These are phyloP conservation scores for Phoebastria nigripes DNA, from an alignment of 2,797 vertebrate genomes.

Conservation along the genomic window DNA sequence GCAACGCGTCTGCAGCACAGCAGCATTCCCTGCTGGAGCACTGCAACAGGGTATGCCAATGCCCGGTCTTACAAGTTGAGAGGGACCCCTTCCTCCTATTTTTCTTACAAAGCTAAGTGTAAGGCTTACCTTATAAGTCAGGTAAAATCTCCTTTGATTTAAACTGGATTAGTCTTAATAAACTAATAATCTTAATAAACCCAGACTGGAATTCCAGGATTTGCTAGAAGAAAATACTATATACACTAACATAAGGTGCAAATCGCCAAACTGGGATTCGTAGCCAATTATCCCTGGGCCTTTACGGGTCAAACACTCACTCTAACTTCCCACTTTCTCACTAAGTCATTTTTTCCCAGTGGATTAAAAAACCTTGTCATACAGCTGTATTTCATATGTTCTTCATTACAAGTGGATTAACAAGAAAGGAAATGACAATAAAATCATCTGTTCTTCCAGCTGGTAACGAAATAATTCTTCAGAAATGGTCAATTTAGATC, in stretches of 20 bases:
- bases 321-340: neutral
- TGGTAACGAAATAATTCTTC: neutral
- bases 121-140: neutral
- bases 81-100: neutral
- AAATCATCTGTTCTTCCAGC: neutral
- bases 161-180: neutral
- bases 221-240: neutral
- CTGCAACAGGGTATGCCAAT: rapidly evolving
- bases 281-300: neutral
- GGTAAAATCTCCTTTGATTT: neutral
- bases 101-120: neutral
- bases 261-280: neutral
- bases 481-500: neutral
- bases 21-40: rapidly evolving
- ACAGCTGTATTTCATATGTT: neutral
- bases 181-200: neutral
- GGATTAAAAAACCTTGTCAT: neutral
- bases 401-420: neutral
- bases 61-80: rapidly evolving
- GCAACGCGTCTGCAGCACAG: rapidly evolving
- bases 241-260: rapidly evolving
- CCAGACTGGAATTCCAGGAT: neutral
- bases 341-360: neutral
- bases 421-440: neutral
- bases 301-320: neutral